phyloP scores from a whole-genome alignment of 2,113 vertebrate genomes.

The Sylvia atricapilla region DNA sequence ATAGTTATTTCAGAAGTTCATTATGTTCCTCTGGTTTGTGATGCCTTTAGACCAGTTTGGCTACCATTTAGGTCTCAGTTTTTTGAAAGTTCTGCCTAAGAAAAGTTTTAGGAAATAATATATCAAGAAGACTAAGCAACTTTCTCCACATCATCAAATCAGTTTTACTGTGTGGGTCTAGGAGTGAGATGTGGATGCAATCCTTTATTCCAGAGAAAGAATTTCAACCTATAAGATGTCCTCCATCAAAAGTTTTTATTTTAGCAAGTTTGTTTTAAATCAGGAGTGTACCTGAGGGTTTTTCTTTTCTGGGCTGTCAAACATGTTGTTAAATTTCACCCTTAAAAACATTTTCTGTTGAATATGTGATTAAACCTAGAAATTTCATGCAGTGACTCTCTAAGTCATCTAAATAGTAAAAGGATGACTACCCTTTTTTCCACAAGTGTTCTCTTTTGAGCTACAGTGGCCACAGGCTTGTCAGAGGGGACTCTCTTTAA shows the following conservation, averaged over 20 bases:
- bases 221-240: neutral
- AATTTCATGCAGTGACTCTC: neutral
- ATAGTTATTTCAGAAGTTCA: neutral
- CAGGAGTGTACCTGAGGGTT: neutral
- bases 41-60: neutral
- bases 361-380: neutral
- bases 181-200: neutral
- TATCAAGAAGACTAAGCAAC: neutral
- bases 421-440: neutral
- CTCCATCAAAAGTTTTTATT: neutral
- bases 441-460: neutral
- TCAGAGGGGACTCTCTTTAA: neutral
- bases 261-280: neutral
- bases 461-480: neutral
- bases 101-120: neutral
- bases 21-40: neutral
- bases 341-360: neutral
- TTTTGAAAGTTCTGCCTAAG: neutral
- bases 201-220: neutral
- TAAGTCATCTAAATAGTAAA: neutral
- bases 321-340: neutral
- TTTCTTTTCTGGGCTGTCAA: neutral
- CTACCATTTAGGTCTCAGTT: rapidly evolving
- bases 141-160: neutral
- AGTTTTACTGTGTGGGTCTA: neutral